Conservation (phyloP, 2,113 vertebrate genomes). For the Sprattus sprattus region DNA sequence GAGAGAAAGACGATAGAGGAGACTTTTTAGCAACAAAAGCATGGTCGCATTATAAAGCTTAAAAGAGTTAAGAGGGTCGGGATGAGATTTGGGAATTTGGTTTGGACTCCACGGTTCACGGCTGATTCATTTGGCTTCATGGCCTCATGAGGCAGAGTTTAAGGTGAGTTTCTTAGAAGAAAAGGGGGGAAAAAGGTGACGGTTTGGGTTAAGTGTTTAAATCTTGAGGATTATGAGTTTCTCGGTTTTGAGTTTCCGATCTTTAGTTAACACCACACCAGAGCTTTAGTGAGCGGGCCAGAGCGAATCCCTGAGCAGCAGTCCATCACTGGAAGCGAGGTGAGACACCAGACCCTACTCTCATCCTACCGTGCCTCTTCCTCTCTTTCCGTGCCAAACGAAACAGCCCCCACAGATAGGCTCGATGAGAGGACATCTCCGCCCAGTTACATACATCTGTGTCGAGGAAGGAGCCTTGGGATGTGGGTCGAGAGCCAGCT, state of each 20-base stretch:
- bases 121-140: not conserved
- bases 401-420: not conserved
- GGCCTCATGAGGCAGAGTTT: not conserved
- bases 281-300: not conserved
- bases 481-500: not conserved
- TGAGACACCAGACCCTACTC: not conserved
- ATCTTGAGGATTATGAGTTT: not conserved
- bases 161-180: not conserved
- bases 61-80: not conserved
- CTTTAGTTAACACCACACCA: not conserved
- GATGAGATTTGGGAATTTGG: not conserved
- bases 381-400: not conserved
- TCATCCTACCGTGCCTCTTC: not conserved
- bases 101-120: not conserved
- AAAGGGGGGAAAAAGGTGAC: not conserved
- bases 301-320: not conserved
- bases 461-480: not conserved
- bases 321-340: not conserved
- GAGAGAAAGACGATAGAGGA: not conserved
- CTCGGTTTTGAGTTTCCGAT: not conserved
- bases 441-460: not conserved
- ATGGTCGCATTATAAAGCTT: not conserved
- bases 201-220: conserved; percentile 8
- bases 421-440: not conserved
- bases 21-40: not conserved